These are phyloP conservation scores for Polylopha cassiicola DNA, from an alignment of 2,888 invertebrate genomes.

Conservation along the genomic window DNA sequence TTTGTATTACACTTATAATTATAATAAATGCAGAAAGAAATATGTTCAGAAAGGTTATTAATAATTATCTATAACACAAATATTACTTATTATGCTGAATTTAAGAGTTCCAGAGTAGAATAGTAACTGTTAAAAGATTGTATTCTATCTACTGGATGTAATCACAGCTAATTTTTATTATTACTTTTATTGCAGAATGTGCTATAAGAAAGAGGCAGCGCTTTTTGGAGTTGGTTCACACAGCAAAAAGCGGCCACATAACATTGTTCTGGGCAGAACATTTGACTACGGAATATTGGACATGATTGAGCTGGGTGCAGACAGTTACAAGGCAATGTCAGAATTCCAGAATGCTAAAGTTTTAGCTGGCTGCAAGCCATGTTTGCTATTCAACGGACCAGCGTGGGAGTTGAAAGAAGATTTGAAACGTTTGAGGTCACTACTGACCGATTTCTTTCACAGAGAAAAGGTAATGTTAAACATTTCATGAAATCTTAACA, in stretches of 20 bases:
- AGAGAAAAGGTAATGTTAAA: conserved; percentile 78
- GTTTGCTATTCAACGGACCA: conserved; percentile 93
- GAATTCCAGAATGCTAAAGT: conserved; percentile 89
- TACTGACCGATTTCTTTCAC: conserved; percentile 95
- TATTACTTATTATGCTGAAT: too few species aligned
- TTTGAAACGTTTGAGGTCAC: conserved; percentile 88
- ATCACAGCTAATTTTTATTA: too few species aligned
- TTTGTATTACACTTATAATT: too few species aligned
- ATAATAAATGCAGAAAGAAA: too few species aligned
- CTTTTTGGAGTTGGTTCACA: conserved; percentile 94
- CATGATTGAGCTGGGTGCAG: conserved; percentile 96
- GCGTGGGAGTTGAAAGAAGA: conserved; percentile 91
- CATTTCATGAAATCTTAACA: not conserved
- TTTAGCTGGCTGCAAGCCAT: conserved; percentile 90
- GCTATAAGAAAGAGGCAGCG: conserved; percentile 90
- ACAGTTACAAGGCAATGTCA: conserved; percentile 85
- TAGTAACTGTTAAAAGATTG: too few species aligned
- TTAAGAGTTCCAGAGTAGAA: too few species aligned
- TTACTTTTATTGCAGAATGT: conserved; percentile 63
- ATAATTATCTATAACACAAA: too few species aligned
- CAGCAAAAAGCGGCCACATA: conserved; percentile 96
- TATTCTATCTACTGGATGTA: too few species aligned
- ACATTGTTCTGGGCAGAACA: conserved; percentile 91
- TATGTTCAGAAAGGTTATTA: too few species aligned
- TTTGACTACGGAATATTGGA: conserved; percentile 94